These are phyloP conservation scores for Leptocoma aspasia DNA, from an alignment of 2,113 vertebrate species.

Conservation along the genomic window DNA sequence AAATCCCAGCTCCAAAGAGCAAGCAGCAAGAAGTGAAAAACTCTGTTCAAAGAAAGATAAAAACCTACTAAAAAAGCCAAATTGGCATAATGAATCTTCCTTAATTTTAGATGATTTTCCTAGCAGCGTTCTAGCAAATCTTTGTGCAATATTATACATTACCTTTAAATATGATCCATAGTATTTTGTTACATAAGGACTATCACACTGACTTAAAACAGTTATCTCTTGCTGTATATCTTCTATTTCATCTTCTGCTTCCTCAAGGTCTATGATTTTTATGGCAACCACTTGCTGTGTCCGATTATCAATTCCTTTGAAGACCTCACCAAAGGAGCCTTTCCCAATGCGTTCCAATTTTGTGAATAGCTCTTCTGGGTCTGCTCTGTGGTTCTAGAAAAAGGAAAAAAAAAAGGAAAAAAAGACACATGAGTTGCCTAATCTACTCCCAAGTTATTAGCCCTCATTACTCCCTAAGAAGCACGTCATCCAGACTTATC, in stretches of 20 bases:
- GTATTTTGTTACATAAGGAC: conserved; percentile 92
- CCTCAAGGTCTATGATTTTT: conserved; percentile 93
- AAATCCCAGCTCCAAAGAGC: background rate
- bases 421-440: background rate
- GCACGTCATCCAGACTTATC: background rate
- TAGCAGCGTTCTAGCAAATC: background rate
- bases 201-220: conserved; percentile 92
- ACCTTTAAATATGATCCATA: conserved; percentile 95
- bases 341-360: conserved; percentile 93
- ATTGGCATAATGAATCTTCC: background rate
- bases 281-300: conserved; percentile 91
- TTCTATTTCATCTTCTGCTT: conserved; percentile 95
- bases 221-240: conserved; percentile 97
- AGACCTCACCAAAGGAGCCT: conserved; percentile 93
- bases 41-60: background rate
- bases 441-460: background rate
- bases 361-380: conserved; percentile 91
- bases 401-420: rapidly evolving
- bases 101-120: background rate
- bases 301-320: conserved; percentile 92
- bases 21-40: background rate
- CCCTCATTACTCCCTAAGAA: background rate
- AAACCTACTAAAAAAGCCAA: background rate
- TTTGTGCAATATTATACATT: background rate
- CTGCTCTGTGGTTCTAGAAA: conserved; percentile 83